Base-by-base conservation (phyloP, 1,140 invertebrate species). In the Pomphorhynchus laevis region DNA sequence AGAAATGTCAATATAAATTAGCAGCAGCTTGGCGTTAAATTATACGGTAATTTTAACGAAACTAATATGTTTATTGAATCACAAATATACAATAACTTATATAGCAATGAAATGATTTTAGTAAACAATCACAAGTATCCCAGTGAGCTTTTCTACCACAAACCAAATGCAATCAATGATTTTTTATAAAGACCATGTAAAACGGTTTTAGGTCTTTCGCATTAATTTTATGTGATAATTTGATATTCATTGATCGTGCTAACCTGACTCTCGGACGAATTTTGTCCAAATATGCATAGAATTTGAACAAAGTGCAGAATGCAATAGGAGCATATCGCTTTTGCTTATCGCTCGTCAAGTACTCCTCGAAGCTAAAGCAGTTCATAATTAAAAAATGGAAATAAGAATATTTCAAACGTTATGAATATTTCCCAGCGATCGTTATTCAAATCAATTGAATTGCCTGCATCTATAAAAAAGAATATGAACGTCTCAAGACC, bases 241-340 rank as follows among this genome's bases (percentile, higher is more conserved):
- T 24, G 9, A 29, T 27, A 24, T 38, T 8, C 22, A 3, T n/a
- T 11, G 3, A 5, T 46, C 1, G 3, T 5, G 31, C 45, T 37
- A 48, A 62, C 49, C 61, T 61, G 38, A 93, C 72, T 39, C 82
- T 63, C 6, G 79, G 76, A 25, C 82, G 62, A 32, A 67, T 68
- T 50, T 73, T 68, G 32, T 66, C 59, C 0, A 80, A 80, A 58
- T 86, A 86, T 1, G 74, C 72, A 54, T 80, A 93, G 56, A 82
- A 93, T 47, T 74, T 69, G 61, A 86, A 95, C 18, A 82, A 69
- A 0, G 77, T 76, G 23, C 69, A 66, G 57, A 77, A 89, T 8
- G 74, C 82, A 45, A 68, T 68, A 40, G 73, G 67, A 23, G 69
- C 69, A 50, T 74, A 77, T n/a, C 61, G 58, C 42, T 47, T 48